Conservation (phyloP, 2,888 invertebrate genomes). For the Melieria omissa region DNA sequence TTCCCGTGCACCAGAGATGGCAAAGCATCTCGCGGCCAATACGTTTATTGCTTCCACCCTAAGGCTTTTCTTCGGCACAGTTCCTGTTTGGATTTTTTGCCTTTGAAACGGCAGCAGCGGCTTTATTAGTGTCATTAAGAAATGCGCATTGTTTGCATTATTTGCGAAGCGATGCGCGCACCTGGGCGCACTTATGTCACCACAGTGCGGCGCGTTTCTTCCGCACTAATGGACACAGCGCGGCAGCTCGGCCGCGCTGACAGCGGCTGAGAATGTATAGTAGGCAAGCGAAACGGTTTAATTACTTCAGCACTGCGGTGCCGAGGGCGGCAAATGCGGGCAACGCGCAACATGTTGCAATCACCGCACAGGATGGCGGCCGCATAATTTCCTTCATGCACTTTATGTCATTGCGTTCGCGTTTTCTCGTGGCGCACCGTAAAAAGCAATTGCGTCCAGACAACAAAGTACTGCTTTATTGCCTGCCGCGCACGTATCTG, state of each 20-base stretch:
- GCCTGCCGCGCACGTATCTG: not conserved
- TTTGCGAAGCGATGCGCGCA: conserved; percentile 16
- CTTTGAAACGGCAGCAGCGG: conserved; percentile 38
- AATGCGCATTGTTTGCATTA: conserved; percentile 41
- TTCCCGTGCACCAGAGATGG: not conserved
- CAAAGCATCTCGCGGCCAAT: not conserved
- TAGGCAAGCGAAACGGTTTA: too few species aligned
- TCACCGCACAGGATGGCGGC: too few species aligned
- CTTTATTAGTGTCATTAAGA: conserved; percentile 61
- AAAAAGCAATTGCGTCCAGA: not conserved
- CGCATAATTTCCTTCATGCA: too few species aligned
- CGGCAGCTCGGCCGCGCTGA: too few species aligned
- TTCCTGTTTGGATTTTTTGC: conserved; percentile 12
- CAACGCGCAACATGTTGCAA: too few species aligned
- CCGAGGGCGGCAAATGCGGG: too few species aligned
- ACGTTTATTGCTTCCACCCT: not conserved
- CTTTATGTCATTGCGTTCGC: too few species aligned
- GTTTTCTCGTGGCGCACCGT: too few species aligned
- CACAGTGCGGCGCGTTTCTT: not conserved
- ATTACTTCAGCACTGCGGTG: too few species aligned
- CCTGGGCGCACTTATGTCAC: conserved; percentile 22
- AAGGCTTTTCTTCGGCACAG: not conserved
- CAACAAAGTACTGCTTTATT: conserved; percentile 30
- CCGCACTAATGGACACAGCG: conserved; percentile 15
- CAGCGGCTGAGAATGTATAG: too few species aligned